phyloP scores from a whole-genome alignment of 2,888 invertebrate species.

The Platycnemis pennipes region DNA sequence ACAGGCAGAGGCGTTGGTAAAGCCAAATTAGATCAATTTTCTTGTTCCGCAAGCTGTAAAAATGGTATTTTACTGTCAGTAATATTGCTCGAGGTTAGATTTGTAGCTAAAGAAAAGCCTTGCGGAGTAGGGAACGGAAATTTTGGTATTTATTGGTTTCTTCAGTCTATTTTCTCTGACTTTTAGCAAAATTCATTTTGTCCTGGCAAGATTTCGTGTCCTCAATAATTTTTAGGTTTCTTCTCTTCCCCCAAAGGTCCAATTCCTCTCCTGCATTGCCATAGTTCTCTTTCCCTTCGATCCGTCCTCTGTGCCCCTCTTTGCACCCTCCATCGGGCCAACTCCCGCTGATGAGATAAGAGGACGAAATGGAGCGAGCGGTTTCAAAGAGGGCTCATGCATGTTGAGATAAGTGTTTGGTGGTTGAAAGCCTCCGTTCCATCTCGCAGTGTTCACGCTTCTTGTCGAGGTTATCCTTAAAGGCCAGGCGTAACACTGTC shows the following conservation, averaged over 20 bases:
- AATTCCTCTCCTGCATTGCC: not conserved
- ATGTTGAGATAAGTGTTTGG: not conserved
- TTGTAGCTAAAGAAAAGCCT: no score
- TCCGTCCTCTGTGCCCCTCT: not conserved
- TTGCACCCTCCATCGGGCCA: not conserved
- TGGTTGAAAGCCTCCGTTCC: not conserved
- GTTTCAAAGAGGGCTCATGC: not conserved
- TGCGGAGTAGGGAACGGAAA: no score
- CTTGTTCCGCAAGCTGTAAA: no score
- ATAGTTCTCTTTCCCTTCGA: not conserved
- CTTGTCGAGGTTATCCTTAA: not conserved
- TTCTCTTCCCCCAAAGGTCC: not conserved
- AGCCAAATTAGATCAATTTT: no score
- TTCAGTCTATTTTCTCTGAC: no score
- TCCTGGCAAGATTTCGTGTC: no score
- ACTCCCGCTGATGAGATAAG: constrained; percentile 17
- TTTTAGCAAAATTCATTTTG: no score
- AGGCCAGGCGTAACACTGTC: not conserved
- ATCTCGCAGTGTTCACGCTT: not conserved
- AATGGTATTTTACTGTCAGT: no score
- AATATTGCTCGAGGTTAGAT: no score
- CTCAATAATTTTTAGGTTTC: no score
- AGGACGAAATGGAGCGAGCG: not conserved
- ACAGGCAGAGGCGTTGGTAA: no score
- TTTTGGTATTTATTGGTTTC: no score